These are phyloP conservation scores for Drosophila azteca DNA, from an alignment of 1,140 invertebrate species.

Conservation along the genomic window DNA sequence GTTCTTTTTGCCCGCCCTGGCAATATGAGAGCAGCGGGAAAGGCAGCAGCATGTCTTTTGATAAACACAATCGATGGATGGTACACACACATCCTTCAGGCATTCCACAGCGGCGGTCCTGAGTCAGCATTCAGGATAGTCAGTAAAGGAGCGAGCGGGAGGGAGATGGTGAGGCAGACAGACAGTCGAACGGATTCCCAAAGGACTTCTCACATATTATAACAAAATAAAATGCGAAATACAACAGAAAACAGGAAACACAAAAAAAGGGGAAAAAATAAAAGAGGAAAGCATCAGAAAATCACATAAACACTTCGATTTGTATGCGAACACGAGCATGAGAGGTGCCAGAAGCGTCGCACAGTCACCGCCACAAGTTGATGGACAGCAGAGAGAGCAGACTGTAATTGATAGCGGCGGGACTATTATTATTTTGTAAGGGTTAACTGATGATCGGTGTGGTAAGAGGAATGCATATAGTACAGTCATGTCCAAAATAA, in stretches of 20 bases:
- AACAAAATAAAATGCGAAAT: slow-evolving; percentile 28
- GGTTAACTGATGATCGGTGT: too few species aligned
- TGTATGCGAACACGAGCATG: slow-evolving; percentile 35
- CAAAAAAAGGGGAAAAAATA: slow-evolving; percentile 2
- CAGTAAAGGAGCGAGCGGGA: background rate
- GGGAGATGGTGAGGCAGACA: too few species aligned
- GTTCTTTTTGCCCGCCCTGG: slow-evolving; percentile 23
- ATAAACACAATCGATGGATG: slow-evolving; percentile 52
- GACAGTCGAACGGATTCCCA: background rate
- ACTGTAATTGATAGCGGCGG: too few species aligned
- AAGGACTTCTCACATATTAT: slow-evolving; percentile 51
- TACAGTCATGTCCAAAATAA: too few species aligned
- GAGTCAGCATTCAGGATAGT: slow-evolving; percentile 27
- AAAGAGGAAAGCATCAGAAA: slow-evolving; percentile 35
- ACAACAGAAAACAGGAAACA: slow-evolving; percentile 1
- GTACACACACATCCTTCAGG: background rate
- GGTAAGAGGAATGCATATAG: too few species aligned
- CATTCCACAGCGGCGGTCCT: slow-evolving; percentile 13
- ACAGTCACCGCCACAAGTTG: slow-evolving; percentile 40
- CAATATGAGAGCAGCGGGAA: slow-evolving; percentile 28
- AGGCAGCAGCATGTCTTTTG: slow-evolving; percentile 39
- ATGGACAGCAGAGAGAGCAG: background rate
- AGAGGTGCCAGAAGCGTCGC: slow-evolving; percentile 10
- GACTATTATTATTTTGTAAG: too few species aligned
- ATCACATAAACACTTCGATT: slow-evolving; percentile 67